Evolutionary conservation across 2,888 invertebrate genomes (phyloP).

Genomic region (Chrysodeixis includens): DNA sequence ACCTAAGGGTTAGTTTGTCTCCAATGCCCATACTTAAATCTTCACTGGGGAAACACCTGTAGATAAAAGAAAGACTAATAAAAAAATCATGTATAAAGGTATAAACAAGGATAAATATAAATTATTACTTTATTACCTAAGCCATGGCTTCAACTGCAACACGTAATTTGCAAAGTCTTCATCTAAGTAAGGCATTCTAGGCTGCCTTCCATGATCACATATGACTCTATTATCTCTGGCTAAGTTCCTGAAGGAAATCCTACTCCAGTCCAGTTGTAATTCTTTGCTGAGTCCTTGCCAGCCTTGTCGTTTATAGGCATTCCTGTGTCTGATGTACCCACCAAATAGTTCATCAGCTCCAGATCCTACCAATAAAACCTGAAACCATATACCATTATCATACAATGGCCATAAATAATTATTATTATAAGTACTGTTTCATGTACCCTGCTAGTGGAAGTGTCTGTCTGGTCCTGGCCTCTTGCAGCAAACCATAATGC

Average conservation of each 20-base stretch:
- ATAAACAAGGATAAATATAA: not conserved
- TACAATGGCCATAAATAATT: not conserved
- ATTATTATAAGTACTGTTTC: not conserved
- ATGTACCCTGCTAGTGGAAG: conserved; percentile 91
- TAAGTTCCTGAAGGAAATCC: conserved; percentile 96
- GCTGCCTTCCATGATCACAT: conserved; percentile 95
- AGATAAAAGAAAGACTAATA: conserved; percentile 45
- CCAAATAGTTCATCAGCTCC: conserved; percentile 99
- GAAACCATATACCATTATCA: conserved; percentile 40
- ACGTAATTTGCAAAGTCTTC: conserved; percentile 92
- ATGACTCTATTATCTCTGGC: conserved; percentile 98
- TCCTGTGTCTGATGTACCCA: conserved; percentile 97
- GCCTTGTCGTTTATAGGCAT: conserved; percentile 90
- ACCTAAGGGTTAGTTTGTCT: conserved; percentile 97
- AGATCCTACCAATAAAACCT: conserved; percentile 96
- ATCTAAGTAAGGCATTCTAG: conserved; percentile 94
- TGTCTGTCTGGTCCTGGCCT: conserved; percentile 89
- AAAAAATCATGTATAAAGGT: not conserved
- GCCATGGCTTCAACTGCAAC: conserved; percentile 90
- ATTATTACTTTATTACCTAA: conserved; percentile 86
- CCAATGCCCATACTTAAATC: conserved; percentile 93
- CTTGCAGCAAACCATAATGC: conserved; percentile 99
- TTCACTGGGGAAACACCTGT: conserved; percentile 89
- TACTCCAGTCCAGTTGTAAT: conserved; percentile 93
- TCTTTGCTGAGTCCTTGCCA: conserved; percentile 90